These are phyloP conservation scores for Julus scanicus DNA, from an alignment of 2,888 invertebrate genomes.

Conservation along the genomic window DNA sequence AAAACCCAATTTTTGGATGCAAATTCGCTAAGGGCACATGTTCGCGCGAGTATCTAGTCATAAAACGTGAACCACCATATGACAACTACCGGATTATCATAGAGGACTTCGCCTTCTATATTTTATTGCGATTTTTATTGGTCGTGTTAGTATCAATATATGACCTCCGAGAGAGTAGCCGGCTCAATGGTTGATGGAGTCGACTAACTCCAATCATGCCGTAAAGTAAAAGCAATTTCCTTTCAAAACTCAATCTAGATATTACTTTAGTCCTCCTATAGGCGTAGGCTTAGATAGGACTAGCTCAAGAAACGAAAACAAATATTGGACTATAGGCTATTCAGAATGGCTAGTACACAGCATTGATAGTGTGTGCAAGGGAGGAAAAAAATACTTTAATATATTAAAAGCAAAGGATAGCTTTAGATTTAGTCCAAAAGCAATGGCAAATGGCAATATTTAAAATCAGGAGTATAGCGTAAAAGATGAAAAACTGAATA, in stretches of 20 bases:
- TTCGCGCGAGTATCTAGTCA: background rate
- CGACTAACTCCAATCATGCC: conserved; percentile 45
- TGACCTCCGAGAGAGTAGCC: background rate
- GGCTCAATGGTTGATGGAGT: conserved; percentile 35
- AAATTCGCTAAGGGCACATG: conserved; percentile 22
- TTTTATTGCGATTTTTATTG: conserved; percentile 35
- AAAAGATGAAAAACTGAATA: background rate
- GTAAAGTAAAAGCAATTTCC: conserved; percentile 47
- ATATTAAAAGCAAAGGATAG: conserved; percentile 18
- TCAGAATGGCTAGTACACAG: conserved; percentile 24
- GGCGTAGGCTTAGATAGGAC: background rate
- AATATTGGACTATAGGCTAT: conserved; percentile 13
- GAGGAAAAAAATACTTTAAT: background rate
- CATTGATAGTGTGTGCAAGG: background rate
- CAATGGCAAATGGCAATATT: background rate
- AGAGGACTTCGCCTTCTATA: background rate
- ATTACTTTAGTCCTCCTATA: conserved; percentile 22
- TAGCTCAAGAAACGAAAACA: conserved; percentile 31
- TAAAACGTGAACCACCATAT: background rate
- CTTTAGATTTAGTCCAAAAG: background rate
- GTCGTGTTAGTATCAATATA: conserved; percentile 43
- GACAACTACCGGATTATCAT: conserved; percentile 18
- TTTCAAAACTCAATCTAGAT: conserved; percentile 47
- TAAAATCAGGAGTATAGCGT: background rate
- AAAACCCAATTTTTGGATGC: conserved; percentile 23